Evolutionary conservation across 2,113 vertebrate species (phyloP).

Genomic region (Nestor notabilis): DNA sequence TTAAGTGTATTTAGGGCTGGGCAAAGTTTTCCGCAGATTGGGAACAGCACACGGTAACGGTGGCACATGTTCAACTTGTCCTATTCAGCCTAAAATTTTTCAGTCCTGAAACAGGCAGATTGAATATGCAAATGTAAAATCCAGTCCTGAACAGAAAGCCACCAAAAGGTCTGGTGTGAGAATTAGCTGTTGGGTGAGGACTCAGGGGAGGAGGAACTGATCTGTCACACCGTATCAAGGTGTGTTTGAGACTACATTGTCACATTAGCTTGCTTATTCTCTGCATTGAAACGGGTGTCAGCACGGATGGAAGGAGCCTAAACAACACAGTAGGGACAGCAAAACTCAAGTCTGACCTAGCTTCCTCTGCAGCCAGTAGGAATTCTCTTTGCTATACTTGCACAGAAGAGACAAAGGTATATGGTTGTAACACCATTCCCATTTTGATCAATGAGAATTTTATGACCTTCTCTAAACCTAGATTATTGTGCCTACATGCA

Average conservation of each 20-base stretch:
- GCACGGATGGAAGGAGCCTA: not conserved
- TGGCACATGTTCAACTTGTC: not conserved
- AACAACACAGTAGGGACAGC: not conserved
- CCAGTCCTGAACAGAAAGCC: not conserved
- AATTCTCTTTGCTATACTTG: not conserved
- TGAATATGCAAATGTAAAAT: not conserved
- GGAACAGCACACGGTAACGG: not conserved
- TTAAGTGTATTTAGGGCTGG: not conserved
- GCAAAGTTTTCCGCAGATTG: not conserved
- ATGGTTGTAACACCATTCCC: not conserved
- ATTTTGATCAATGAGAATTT: not conserved
- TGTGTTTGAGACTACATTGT: not conserved
- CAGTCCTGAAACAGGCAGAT: not conserved
- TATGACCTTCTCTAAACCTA: not conserved
- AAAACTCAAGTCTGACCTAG: not conserved
- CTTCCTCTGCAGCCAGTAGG: not conserved
- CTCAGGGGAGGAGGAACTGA: not conserved
- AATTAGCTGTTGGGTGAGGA: not conserved
- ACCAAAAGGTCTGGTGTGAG: not conserved
- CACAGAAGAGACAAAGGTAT: not conserved
- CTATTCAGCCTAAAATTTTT: not conserved
- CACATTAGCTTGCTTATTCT: not conserved
- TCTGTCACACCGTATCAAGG: not conserved
- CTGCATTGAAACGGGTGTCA: not conserved
- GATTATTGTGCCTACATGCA: not conserved